Conservation (phyloP, 2,797 vertebrate genomes). For the Microchirus variegatus region DNA sequence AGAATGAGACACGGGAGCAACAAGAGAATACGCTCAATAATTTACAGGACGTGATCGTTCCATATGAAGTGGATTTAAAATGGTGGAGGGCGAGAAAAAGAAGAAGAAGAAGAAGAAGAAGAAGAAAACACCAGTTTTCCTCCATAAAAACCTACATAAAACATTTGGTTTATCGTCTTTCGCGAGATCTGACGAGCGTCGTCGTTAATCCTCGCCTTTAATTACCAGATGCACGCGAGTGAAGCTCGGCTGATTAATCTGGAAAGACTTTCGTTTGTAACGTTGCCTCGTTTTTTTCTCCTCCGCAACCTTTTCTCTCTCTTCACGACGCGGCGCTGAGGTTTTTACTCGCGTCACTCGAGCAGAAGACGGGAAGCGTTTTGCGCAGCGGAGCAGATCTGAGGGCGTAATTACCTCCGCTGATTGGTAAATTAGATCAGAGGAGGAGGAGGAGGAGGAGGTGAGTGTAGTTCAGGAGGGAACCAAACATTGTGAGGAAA, state of each 20-base stretch:
- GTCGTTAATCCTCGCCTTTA: slow-evolving; percentile 67
- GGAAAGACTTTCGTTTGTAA: slow-evolving; percentile 57
- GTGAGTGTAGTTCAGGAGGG: slow-evolving; percentile 46
- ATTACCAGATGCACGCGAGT: slow-evolving; percentile 66
- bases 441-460: slow-evolving; percentile 30
- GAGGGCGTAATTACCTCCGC: slow-evolving; percentile 64
- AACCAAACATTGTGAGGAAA: slow-evolving; percentile 16
- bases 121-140: too few species aligned
- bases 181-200: slow-evolving; percentile 15
- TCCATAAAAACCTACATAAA: neutral
- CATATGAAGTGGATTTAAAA: too few species aligned
- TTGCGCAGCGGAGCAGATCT: slow-evolving; percentile 67
- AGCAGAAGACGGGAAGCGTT: slow-evolving; percentile 69
- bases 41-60: too few species aligned
- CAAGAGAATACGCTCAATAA: too few species aligned
- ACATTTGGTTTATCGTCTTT: slow-evolving; percentile 30
- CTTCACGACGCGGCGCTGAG: slow-evolving; percentile 14
- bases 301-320: neutral
- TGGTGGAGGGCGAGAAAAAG: too few species aligned
- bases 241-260: slow-evolving; percentile 59
- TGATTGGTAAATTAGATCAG: slow-evolving; percentile 78
- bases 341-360: slow-evolving; percentile 64
- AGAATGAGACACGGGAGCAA: too few species aligned
- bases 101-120: too few species aligned
- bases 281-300: slow-evolving; percentile 1